Percentiles rank a stretch among this genome's conserved stretches.
Conservation (phyloP, 23 tunicate species). For the Diplosoma virens region DNA sequence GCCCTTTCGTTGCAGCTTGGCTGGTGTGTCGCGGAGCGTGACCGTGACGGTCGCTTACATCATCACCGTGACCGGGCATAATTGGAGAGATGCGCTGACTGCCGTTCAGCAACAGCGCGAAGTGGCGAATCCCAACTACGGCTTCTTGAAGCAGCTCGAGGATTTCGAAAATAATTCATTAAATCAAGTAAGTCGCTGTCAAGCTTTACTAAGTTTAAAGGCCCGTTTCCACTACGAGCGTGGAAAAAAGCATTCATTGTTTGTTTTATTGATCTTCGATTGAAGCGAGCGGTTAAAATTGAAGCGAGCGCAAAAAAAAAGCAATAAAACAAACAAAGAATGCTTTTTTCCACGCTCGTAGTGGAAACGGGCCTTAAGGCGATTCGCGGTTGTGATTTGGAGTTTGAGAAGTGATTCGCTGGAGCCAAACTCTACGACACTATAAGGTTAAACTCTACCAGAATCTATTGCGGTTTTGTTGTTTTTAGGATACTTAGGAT, state of each 20-base stretch:
- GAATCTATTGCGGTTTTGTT: background rate
- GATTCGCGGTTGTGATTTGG: too few relatives aligned
- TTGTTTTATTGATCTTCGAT: too few relatives aligned
- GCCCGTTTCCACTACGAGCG: too few relatives aligned
- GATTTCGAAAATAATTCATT: constrained; percentile 43
- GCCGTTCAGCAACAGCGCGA: constrained; percentile 63
- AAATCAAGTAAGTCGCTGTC: constrained; percentile 17
- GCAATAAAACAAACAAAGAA: too few relatives aligned
- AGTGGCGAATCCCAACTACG: constrained; percentile 76
- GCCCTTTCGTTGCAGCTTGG: constrained; percentile 42
- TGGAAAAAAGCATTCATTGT: too few relatives aligned
- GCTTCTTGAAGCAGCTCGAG: constrained; percentile 69
- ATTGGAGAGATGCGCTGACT: constrained; percentile 42
- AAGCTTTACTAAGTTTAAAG: background rate
- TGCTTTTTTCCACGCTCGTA: too few relatives aligned
- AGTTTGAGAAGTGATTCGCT: too few relatives aligned
- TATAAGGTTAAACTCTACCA: background rate
- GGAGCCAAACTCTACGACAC: background rate
- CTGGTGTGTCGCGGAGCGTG: constrained; percentile 90
- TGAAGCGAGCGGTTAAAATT: too few relatives aligned
- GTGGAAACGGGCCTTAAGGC: too few relatives aligned
- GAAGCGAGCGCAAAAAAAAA: too few relatives aligned
- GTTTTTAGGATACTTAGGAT: too few relatives aligned
- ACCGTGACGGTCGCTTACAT: constrained; percentile 81
- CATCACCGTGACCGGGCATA: constrained; percentile 67